Evolutionary conservation across 2,113 vertebrate genomes (phyloP).

Genomic region (Calidris pygmaea): DNA sequence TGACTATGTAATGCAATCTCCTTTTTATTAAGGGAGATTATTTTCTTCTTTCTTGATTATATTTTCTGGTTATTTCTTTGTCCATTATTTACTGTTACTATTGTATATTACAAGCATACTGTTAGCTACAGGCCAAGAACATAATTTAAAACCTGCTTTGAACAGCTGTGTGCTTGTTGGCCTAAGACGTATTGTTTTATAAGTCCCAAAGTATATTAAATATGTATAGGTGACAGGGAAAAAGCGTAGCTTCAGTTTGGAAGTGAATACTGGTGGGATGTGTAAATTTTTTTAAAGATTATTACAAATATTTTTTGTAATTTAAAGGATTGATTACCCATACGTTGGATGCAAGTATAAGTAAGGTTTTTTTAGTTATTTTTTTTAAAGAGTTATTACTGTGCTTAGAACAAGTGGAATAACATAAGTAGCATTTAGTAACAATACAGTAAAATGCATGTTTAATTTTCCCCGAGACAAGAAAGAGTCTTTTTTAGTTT

Average conservation of each 20-base stretch:
- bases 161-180: neutral
- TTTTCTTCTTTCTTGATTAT: constrained; percentile 1
- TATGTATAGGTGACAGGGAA: neutral
- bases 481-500: neutral
- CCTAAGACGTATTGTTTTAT: neutral
- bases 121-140: neutral
- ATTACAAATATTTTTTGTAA: neutral
- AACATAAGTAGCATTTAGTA: neutral
- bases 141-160: neutral
- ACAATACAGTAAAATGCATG: neutral
- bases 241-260: neutral
- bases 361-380: neutral
- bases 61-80: constrained; percentile 1
- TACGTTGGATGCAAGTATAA: neutral
- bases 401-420: neutral
- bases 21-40: neutral
- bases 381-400: neutral
- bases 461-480: neutral
- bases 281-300: neutral
- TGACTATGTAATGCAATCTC: neutral
- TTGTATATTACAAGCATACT: neutral
- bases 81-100: constrained; percentile 18
- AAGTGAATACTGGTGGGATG: neutral
- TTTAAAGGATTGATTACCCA: neutral
- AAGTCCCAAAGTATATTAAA: neutral